Base-by-base conservation (phyloP, 2,113 vertebrate genomes). In the Nanorana parkeri region DNA sequence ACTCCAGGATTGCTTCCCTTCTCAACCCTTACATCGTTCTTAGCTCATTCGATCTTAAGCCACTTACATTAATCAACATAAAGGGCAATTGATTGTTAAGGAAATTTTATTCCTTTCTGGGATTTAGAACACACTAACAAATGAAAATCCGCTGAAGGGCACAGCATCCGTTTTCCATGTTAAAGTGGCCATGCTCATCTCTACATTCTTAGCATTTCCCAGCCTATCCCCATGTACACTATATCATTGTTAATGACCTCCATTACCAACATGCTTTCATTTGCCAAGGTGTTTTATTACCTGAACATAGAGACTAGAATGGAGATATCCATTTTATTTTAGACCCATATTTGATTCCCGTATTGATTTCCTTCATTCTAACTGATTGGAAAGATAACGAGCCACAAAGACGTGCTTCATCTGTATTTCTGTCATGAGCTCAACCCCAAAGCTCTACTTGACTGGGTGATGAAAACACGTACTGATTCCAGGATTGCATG, bases 321-420 rank as follows among this genome's bases (percentile, higher is more conserved):
- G 8, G 56, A 71, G 36, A 64, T 24, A 32, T 65, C 13, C 10
- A 58, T 41, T 66, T 54, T n/a, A 58, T 64, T 81, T 56, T 41
- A 74, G n/a, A 20, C 69, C 66, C 24, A 11, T n/a, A 82, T 74
- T 47, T 68, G 56, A 73, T 81, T 73, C 21, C 4, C 36, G 60
- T 55, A 73, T 73, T 28, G 71, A 82, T 75, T 81, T 75, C n/a
- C 26, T 73, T 20, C 61, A 24, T 65, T 74, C 63, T 67, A 47
- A 75, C 47, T 47, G 51, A 82, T 47, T 47, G 26, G 47, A 60
- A 56, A 52, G 26, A 19, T 56, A 73, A 73, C 24, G 26, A 21
- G 26, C 19, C 17, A 3, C 7, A 17, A 15, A n/a, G 52, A 56
- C 2, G 52, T 56, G n/a, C 63, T 41, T 41, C 66, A 56, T 68